Evolutionary conservation across 2,888 invertebrate species (phyloP).

Genomic region (Theodoxus fluviatilis): DNA sequence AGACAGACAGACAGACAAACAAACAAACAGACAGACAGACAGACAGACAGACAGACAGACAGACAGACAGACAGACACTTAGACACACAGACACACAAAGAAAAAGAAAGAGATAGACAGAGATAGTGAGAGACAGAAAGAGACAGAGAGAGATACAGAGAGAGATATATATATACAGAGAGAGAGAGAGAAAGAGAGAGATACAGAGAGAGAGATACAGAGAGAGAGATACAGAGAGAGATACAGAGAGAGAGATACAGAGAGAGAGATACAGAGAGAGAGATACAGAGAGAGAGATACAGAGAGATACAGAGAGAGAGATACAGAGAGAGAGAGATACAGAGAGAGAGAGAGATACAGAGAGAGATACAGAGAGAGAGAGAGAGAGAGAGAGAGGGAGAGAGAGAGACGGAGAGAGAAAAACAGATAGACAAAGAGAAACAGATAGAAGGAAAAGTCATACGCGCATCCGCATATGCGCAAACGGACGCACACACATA

Average conservation of each 20-base stretch:
- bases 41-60: conserved; percentile 18
- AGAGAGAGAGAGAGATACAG: background rate
- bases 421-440: no score
- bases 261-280: background rate
- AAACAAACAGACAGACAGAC: conserved; percentile 15
- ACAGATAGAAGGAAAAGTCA: no score
- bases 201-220: background rate
- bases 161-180: background rate
- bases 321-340: background rate
- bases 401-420: background rate
- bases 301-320: background rate
- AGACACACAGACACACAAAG: background rate
- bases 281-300: background rate
- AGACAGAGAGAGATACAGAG: background rate
- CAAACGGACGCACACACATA: no score
- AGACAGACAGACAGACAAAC: conserved; percentile 9
- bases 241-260: background rate
- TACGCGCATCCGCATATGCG: no score
- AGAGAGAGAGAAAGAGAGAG: background rate
- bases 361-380: background rate
- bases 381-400: background rate
- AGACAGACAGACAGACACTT: background rate
- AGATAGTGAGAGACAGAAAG: background rate
- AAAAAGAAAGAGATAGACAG: background rate
- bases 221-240: no score